Percentiles rank a stretch among this genome's conserved stretches.
Conservation (phyloP, 2,113 vertebrate species). For the Phodopus roborovskii region DNA sequence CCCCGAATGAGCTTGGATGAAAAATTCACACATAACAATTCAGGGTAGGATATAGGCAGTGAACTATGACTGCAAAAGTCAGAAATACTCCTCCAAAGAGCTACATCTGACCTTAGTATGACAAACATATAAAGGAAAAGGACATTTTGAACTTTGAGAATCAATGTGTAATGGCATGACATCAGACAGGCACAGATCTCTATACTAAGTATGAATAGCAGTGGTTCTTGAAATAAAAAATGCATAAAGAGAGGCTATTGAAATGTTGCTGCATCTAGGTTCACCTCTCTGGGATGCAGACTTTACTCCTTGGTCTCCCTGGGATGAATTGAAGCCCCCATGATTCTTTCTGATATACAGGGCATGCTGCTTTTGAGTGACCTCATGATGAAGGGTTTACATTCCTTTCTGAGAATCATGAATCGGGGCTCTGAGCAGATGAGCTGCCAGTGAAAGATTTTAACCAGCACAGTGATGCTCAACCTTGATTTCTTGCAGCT, state of each 20-base stretch:
- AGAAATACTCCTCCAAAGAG: not conserved
- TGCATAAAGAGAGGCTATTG: not conserved
- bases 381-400: not conserved
- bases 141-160: not conserved
- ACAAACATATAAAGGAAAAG: not conserved
- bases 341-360: not conserved
- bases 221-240: not conserved
- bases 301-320: not conserved
- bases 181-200: not conserved
- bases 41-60: not conserved
- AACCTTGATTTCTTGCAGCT: not conserved
- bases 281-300: not conserved
- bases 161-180: not conserved
- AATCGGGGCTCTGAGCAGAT: not conserved
- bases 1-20: not conserved
- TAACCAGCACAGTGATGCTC: not conserved
- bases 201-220: not conserved
- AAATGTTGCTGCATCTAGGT: not conserved
- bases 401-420: not conserved
- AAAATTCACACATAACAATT: not conserved
- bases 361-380: not conserved
- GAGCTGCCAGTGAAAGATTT: not conserved
- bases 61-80: not conserved
- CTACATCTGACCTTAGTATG: not conserved
- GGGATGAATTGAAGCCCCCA: not conserved